Base-by-base conservation (phyloP, 2,797 vertebrate species). In the Pagetopsis macropterus region DNA sequence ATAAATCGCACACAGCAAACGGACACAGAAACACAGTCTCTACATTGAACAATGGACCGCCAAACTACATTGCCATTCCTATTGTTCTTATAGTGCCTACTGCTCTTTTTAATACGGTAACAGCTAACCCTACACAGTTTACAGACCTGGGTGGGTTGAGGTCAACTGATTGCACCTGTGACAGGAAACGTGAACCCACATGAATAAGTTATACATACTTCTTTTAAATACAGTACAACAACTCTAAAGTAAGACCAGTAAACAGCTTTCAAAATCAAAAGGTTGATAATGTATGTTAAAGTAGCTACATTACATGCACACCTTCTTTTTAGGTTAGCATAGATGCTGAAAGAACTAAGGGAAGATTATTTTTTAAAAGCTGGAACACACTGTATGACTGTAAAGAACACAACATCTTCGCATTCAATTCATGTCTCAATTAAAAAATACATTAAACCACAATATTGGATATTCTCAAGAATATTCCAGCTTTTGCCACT, bases 81-180 rank as follows among this genome's bases (percentile, higher is more conserved):
- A 27, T 1, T 23, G 33, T 27, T 54, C n/a, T 40, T 52, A 27
- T 1, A 19, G 33, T 12, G 67, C 33, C 7, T 37, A 9, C 33
- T 37, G 44, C 46, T 72, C n/a, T 57, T 9, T 37, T 54, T 12
- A 45, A 67, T 3, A 46, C 31, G 60, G 27, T 27, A 63, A 60
- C 40, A 50, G 52, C 41, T 48, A 73, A 8, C 62, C 14, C 52
- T 66, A 68, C 31, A 70, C 19, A 54, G 8, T 67, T 80, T 78
- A 84, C 87, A 91, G 70, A 89, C 79, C 84, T 87, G 66, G 1
- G 49, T 13, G 55, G 51, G 52, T 45, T 37, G 48, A 65, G 55
- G 50, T 55, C 63, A 62, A 50, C 40, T 59, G 70, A 81, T 9
- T 58, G 64, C 48, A 72, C 85, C 87, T 80, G 81, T 62, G 51